A percentile compares a stretch with the other conserved stretches of the same genome.
These are phyloP conservation scores for Napeogenes sylphis DNA, from an alignment of 2,888 invertebrate genomes.

Conservation along the genomic window DNA sequence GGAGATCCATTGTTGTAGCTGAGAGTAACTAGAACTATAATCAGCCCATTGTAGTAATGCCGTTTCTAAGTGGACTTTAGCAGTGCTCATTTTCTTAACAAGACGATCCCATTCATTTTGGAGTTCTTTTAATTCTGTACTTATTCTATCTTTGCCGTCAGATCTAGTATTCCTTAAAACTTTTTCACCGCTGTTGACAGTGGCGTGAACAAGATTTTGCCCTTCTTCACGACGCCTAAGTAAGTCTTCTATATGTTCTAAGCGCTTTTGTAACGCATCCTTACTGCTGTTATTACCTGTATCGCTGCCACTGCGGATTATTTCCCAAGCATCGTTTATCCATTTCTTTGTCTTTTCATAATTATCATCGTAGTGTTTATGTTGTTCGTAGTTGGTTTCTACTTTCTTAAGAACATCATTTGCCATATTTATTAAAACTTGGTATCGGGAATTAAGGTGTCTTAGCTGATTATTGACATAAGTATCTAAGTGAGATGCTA, in stretches of 20 bases:
- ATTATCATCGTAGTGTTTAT: conserved; percentile 87
- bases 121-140: conserved; percentile 90
- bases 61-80: conserved; percentile 93
- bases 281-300: conserved; percentile 87
- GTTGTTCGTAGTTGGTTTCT: conserved; percentile 91
- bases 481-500: conserved; percentile 90
- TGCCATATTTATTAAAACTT: conserved; percentile 91
- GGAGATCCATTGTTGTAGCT: conserved; percentile 95
- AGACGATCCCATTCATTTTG: conserved; percentile 95
- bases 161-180: conserved; percentile 91
- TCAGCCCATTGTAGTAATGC: conserved; percentile 96
- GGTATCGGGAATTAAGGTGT: conserved; percentile 91
- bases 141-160: conserved; percentile 92
- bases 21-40: conserved; percentile 94
- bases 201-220: conserved; percentile 89
- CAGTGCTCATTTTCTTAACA: conserved; percentile 93
- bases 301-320: conserved; percentile 88
- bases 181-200: conserved; percentile 93
- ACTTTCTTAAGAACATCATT: conserved; percentile 94
- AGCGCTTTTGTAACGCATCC: conserved; percentile 87
- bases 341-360: conserved; percentile 86
- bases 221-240: conserved; percentile 90
- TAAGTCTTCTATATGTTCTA: conserved; percentile 88
- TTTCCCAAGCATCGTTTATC: conserved; percentile 91
- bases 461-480: conserved; percentile 92